Base-by-base conservation (phyloP, 2,113 vertebrate species). In the Campylomormyrus tamandua region DNA sequence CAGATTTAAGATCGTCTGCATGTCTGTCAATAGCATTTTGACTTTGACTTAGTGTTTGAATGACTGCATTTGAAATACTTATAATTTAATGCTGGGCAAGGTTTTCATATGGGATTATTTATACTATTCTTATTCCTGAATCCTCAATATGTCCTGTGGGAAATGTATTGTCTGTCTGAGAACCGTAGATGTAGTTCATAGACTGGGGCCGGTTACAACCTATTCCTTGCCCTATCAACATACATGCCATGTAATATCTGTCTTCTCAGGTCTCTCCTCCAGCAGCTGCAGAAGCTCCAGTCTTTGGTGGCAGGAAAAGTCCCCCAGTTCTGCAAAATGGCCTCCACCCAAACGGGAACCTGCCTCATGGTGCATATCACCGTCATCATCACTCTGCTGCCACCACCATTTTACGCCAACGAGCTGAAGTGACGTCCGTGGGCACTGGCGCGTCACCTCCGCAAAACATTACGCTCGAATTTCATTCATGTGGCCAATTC, bases 281-380 rank as follows among this genome's bases (percentile, higher is more conserved):
- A 98, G 94, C 97, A 98, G 93, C 94, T 98, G 92, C 97, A 98
- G 95, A 97, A 97, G 90, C 96, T 98, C 87, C 97, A 98, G 94
- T 93, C 96, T 89, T 92, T 98, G 92, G 97, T 98, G 89, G 95
- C 97, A 91, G 97, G 95, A 90, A 98, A 98, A 94, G 95, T 98
- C 92, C 96, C 97, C 92, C 96, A 97, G 89, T 97, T 97, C 88
- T 97, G 96, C 94, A 97, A 97, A 94, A 97, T 98, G 93, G 97
- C 97, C 10, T 97, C 97, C 56, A 98, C 97, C 0, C 97, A 98
- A 93, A 98, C 97, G 0, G 97, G 97, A 89, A 97, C 97, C 90
- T 98, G 97, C 92, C 95, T 98, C 62, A 97, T 97, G 97, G 97
- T 98, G 96, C 17, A 35, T 52, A 50, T 89, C 19, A 1, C 87